Conservation (phyloP, 1,140 invertebrate genomes). For the Leptinotarsa texana region DNA sequence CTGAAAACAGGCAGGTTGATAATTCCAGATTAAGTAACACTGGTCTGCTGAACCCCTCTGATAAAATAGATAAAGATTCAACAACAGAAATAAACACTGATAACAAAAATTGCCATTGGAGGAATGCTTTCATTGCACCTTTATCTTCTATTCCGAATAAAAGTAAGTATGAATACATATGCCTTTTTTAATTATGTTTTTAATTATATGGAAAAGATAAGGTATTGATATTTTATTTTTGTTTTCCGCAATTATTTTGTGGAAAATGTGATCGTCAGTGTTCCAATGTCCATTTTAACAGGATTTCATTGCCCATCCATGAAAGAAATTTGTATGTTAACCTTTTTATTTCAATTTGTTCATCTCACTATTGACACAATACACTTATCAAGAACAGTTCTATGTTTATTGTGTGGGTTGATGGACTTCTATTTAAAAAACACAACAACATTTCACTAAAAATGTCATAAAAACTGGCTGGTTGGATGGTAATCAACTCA, state of each 20-base stretch:
- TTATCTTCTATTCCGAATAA: constrained; percentile 44
- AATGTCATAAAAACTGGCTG: no score
- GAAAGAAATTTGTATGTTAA: constrained; percentile 19
- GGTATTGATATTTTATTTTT: neutral
- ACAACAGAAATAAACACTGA: constrained; percentile 34
- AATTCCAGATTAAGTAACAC: constrained; percentile 7
- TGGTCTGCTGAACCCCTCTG: constrained; percentile 23
- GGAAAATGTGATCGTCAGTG: constrained; percentile 17
- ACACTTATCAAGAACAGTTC: no score
- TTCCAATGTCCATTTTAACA: constrained; percentile 29
- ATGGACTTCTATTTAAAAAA: no score
- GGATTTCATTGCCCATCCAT: constrained; percentile 22
- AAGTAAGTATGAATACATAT: constrained; percentile 36
- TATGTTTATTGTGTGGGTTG: no score
- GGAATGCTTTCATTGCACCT: constrained; percentile 42
- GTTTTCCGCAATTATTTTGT: constrained; percentile 9
- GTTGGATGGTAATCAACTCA: no score
- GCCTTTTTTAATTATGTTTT: constrained; percentile 21
- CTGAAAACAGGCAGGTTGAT: constrained; percentile 35
- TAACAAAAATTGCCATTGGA: constrained; percentile 46
- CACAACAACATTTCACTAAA: no score
- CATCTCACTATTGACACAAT: no score
- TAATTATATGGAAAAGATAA: constrained; percentile 9
- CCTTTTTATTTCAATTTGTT: neutral
- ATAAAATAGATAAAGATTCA: constrained; percentile 34